These are phyloP conservation scores for Drosophila micromelanica DNA, from an alignment of 1,140 invertebrate species.

Conservation along the genomic window DNA sequence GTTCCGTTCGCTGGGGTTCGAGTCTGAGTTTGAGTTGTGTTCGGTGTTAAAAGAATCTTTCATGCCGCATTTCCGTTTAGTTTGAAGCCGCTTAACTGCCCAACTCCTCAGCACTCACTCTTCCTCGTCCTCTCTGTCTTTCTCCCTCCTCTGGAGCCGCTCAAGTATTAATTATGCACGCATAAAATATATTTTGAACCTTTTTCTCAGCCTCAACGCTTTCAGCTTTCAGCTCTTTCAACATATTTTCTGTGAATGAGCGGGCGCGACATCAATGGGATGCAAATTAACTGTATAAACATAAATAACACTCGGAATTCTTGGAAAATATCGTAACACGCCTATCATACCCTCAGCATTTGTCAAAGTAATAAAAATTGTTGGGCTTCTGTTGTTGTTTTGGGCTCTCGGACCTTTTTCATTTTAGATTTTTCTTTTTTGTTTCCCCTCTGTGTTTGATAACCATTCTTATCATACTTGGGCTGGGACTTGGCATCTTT, in stretches of 20 bases:
- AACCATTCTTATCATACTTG: conserved; percentile 51
- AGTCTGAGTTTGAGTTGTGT: not conserved
- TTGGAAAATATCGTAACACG: conserved; percentile 51
- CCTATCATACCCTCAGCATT: conserved; percentile 39
- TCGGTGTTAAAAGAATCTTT: conserved; percentile 63
- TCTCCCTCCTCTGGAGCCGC: not conserved
- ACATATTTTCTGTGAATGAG: conserved; percentile 54
- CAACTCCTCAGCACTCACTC: conserved; percentile 14
- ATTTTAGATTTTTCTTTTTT: not conserved
- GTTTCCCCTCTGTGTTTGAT: conserved; percentile 17
- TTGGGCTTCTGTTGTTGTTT: conserved; percentile 56
- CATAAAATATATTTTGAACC: conserved; percentile 82
- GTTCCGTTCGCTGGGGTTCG: not conserved
- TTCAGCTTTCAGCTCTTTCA: conserved; percentile 37
- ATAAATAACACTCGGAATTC: conserved; percentile 82
- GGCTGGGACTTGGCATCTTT: conserved; percentile 25
- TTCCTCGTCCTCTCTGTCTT: not conserved
- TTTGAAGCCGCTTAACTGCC: conserved; percentile 46
- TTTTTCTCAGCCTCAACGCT: conserved; percentile 46
- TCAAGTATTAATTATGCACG: conserved; percentile 81
- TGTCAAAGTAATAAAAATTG: conserved; percentile 81
- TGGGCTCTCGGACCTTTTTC: conserved; percentile 28
- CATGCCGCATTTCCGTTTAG: conserved; percentile 69
- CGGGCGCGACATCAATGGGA: conserved; percentile 73
- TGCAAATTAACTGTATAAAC: conserved; percentile 83